phyloP scores from a whole-genome alignment of 2,113 vertebrate species.

The Peromyscus polionotus region DNA sequence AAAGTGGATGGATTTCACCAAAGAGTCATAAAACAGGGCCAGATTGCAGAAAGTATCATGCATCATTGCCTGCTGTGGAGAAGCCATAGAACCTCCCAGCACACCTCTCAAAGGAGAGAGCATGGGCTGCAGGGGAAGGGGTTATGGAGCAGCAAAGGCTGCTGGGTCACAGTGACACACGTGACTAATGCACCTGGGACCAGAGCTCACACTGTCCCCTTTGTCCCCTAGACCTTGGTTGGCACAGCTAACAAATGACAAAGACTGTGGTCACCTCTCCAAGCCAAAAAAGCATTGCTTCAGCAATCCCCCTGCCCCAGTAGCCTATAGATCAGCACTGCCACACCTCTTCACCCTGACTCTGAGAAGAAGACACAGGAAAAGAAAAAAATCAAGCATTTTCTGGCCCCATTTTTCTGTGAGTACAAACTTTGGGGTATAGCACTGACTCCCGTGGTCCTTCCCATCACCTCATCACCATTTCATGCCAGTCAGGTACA shows the following conservation, averaged over 20 bases:
- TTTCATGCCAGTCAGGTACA: fast-evolving
- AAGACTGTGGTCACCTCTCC: background rate
- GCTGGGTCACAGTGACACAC: fast-evolving
- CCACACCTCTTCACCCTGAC: background rate
- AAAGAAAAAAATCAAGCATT: background rate
- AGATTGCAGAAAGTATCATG: background rate
- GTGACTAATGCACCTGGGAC: fast-evolving
- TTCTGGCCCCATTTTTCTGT: background rate
- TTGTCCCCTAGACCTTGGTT: background rate
- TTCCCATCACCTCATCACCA: background rate
- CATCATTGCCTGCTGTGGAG: background rate
- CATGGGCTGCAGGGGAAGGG: background rate
- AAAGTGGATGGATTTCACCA: background rate
- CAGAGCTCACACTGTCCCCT: fast-evolving
- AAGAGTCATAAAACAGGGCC: background rate
- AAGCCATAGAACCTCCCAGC: background rate
- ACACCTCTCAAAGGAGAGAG: background rate
- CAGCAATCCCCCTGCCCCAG: background rate
- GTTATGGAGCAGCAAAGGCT: background rate
- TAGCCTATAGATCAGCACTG: background rate
- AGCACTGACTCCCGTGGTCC: fast-evolving
- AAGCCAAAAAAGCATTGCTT: background rate
- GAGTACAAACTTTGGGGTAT: background rate
- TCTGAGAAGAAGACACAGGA: too few relatives aligned
- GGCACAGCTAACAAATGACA: background rate